Conservation (phyloP, 1,140 invertebrate species). For the Drosophila leontia region DNA sequence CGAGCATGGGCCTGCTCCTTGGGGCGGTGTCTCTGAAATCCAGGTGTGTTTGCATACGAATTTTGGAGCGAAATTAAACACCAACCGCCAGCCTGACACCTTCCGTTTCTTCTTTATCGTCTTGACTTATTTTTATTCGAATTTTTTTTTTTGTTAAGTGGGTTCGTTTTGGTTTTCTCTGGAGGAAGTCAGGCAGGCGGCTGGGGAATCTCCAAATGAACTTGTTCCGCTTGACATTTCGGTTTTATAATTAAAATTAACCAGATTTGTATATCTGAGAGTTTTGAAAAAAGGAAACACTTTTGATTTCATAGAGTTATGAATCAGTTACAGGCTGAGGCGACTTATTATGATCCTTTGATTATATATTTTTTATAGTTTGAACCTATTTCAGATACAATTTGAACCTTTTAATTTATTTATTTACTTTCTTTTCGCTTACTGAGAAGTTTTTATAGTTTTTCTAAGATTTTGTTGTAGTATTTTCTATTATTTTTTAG, state of each 20-base stretch:
- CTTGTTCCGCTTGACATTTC: slow-evolving; percentile 22
- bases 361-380: no score
- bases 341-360: neutral
- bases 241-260: slow-evolving; percentile 17
- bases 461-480: neutral
- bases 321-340: neutral
- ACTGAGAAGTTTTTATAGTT: neutral
- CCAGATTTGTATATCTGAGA: slow-evolving; percentile 4
- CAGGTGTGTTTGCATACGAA: slow-evolving; percentile 42
- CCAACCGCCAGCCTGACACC: slow-evolving; percentile 32
- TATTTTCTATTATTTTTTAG: neutral
- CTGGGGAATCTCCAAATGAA: slow-evolving; percentile 16
- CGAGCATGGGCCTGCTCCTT: slow-evolving; percentile 21
- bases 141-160: slow-evolving; percentile 31
- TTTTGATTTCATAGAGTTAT: neutral
- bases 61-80: slow-evolving; percentile 30
- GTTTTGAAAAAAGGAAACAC: slow-evolving; percentile 1
- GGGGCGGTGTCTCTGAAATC: slow-evolving; percentile 35
- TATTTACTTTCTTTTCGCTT: neutral
- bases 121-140: slow-evolving; percentile 35
- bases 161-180: slow-evolving; percentile 16
- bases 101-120: slow-evolving; percentile 36
- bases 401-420: neutral
- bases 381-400: no score
- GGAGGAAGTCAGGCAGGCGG: slow-evolving; percentile 32